phyloP scores from a whole-genome alignment of 2,797 vertebrate genomes.

The Parauchenoglanis ngamensis region DNA sequence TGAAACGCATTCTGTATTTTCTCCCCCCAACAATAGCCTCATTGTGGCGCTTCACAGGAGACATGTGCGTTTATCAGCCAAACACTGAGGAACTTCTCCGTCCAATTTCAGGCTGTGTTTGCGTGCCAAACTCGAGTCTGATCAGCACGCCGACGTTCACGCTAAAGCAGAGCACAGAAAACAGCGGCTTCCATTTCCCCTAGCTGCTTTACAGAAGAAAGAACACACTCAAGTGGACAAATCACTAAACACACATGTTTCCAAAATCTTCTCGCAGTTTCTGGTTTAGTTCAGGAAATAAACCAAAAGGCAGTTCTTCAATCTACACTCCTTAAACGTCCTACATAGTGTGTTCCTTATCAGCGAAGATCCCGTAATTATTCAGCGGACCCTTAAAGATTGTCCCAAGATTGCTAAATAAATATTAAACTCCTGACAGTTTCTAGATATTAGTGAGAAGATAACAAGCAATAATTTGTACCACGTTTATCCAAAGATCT shows the following conservation, averaged over 20 bases:
- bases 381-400: not conserved
- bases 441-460: not conserved
- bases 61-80: conserved; percentile 48
- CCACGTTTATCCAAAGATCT: not conserved
- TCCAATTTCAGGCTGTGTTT: conserved; percentile 36
- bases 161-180: conserved; percentile 28
- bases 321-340: not conserved
- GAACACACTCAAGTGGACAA: not conserved
- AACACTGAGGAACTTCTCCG: conserved; percentile 26
- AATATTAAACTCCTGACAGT: not conserved
- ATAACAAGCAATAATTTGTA: not conserved
- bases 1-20: conserved; percentile 54
- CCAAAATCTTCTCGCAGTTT: not conserved
- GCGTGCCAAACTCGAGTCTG: conserved; percentile 42
- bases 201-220: not conserved
- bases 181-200: conserved; percentile 19
- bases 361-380: not conserved
- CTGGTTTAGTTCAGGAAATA: conserved; percentile 13
- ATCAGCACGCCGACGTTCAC: conserved; percentile 19
- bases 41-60: conserved; percentile 48
- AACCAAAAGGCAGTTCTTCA: not conserved
- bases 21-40: conserved; percentile 48
- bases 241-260: not conserved
- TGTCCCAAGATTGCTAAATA: too few species aligned
- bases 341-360: not conserved